Evolutionary conservation across 2,888 invertebrate genomes (phyloP).

Genomic region (Lasioglossum pauxillum): DNA sequence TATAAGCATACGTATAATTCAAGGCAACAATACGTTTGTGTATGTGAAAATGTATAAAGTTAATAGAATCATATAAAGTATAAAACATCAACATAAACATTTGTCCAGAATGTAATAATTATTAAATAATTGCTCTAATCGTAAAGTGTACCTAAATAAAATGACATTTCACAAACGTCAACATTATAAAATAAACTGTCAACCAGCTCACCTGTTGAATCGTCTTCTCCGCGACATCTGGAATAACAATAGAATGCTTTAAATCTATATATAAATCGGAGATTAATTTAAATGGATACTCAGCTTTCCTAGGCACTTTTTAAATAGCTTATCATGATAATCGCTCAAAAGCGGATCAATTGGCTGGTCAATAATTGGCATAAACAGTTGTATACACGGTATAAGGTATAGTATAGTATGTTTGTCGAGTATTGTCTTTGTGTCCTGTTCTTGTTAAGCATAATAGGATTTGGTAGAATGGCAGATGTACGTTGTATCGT

Average conservation of each 20-base stretch:
- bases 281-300: conserved; percentile 7
- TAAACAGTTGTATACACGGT: conserved; percentile 25
- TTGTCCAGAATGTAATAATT: no score
- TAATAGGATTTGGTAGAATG: conserved; percentile 32
- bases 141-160: neutral
- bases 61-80: no score
- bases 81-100: no score
- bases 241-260: conserved; percentile 61
- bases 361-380: conserved; percentile 27
- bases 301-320: conserved; percentile 28
- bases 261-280: conserved; percentile 40
- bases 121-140: no score
- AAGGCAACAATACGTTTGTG: neutral
- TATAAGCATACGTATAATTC: neutral
- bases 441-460: conserved; percentile 59
- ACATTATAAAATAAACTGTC: neutral
- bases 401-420: conserved; percentile 35
- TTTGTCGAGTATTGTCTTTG: conserved; percentile 67
- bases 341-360: conserved; percentile 38
- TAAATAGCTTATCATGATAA: conserved; percentile 36
- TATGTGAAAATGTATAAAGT: no score
- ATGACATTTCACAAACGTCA: neutral
- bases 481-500: conserved; percentile 33
- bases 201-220: conserved; percentile 70
- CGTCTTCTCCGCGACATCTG: conserved; percentile 71